Evolutionary conservation across 2,888 invertebrate genomes (phyloP), one percentile per base, ranked within the genome.

Genomic region (Aleiodes testaceus): DNA sequence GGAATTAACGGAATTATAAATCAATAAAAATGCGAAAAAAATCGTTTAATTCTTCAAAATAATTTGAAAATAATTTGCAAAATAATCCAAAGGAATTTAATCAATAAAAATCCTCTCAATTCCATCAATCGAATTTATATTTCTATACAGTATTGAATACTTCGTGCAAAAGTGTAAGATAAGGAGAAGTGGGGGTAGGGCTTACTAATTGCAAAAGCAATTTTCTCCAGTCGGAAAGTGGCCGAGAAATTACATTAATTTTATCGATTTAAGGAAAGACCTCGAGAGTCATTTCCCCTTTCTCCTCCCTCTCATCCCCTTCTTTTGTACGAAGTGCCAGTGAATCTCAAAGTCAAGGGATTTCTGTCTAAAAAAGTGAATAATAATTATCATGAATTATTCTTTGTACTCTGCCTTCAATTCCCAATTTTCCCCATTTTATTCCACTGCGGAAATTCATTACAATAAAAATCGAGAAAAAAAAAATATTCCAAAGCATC

Each of bases 241-340:
- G 18, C 59, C 61, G 74, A 72, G 69, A 75, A 79, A 80, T 82
- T 79, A 78, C 79, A 81, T 82, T 80, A 82, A 82, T 82, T 81
- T 81, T 79, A 78, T 79, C 75, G 75, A 77, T 78, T 79, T 77
- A 78, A 65, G 64, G n/a, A 6, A 50, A 45, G 64, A 47, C 47
- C 26, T 49, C 9, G 22, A 47, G 49, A 47, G 30, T 45, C 64
- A 18, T 30, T 64, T 47, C 12, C 9, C 16, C 16, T 14, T 47
- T 47, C 47, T 18, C 20, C 45, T 11, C 20, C 22, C 45, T 22
- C 53, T 22, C 14, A n/a, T 22, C 53, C 3, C 14, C 5, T 26
- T 22, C 22, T 45, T 36, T 47, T 16, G 16, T 14, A 14, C 4
- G 3, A n/a, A 11, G 18, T 55, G 14, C 14, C 5, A 5, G 26